phyloP scores from a whole-genome alignment of 2,888 invertebrate species.

The Palloptera scutellata region DNA sequence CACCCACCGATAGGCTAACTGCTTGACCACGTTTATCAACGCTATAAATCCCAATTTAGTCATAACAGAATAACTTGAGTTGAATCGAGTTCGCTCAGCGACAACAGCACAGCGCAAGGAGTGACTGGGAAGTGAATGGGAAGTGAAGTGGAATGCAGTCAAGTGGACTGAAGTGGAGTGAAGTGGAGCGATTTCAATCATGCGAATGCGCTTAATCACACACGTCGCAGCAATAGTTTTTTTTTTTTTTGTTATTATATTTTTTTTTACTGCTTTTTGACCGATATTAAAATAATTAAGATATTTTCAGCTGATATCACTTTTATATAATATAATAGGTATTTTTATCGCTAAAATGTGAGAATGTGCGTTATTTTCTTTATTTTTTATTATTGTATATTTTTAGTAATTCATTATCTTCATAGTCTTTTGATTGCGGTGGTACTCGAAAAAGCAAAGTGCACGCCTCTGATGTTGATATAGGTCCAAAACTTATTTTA shows the following conservation, averaged over 20 bases:
- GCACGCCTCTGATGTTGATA: slow-evolving; percentile 13
- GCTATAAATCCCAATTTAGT: neutral
- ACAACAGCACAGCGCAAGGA: neutral
- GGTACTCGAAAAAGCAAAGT: neutral
- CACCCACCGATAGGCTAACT: neutral
- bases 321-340: too few relatives aligned
- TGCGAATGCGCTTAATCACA: neutral
- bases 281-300: slow-evolving; percentile 36
- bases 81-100: neutral
- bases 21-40: neutral
- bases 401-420: too few relatives aligned
- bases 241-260: too few relatives aligned
- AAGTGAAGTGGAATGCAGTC: too few relatives aligned
- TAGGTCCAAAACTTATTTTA: slow-evolving; percentile 22
- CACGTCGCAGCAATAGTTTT: neutral
- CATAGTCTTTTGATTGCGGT: neutral
- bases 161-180: too few relatives aligned
- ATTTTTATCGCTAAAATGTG: slow-evolving; percentile 4
- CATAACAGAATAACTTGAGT: neutral
- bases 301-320: slow-evolving; percentile 16
- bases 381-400: too few relatives aligned
- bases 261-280: slow-evolving; percentile 12
- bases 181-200: neutral
- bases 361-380: neutral
- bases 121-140: too few relatives aligned